Conservation (phyloP, 2,797 vertebrate species). For the Sitta carolinensis region DNA sequence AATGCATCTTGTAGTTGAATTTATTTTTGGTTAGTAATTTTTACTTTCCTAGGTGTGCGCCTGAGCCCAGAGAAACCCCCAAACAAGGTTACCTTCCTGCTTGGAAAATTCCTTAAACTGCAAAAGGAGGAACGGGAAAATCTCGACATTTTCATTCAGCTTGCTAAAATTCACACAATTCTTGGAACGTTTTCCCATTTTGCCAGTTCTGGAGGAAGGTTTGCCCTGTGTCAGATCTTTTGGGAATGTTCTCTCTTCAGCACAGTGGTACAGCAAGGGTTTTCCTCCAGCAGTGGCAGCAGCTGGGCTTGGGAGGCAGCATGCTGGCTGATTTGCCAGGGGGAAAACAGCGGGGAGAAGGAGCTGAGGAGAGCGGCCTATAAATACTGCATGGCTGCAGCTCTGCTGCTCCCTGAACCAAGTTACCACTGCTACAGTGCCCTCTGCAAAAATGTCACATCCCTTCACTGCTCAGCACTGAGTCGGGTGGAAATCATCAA, state of each 20-base stretch:
- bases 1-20: background rate
- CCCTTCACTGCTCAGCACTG: background rate
- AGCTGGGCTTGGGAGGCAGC: background rate
- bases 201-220: background rate
- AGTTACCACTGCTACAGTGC: background rate
- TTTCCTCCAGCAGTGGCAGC: background rate
- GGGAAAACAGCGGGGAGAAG: background rate
- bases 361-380: background rate
- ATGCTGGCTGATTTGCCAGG: accelerated
- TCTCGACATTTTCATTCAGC: accelerated
- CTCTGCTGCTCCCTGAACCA: background rate
- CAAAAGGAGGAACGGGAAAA: accelerated
- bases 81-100: background rate
- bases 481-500: accelerated
- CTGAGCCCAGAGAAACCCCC: background rate
- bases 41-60: background rate
- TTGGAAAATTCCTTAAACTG: background rate
- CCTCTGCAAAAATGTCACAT: background rate
- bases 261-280: accelerated
- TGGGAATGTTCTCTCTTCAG: background rate
- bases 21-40: background rate
- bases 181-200: background rate
- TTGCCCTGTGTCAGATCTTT: background rate
- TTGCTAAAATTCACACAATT: background rate
- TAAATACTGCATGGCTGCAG: slow-evolving; percentile 7